Conservation (phyloP, 2,113 vertebrate genomes). For the Platanista minor region DNA sequence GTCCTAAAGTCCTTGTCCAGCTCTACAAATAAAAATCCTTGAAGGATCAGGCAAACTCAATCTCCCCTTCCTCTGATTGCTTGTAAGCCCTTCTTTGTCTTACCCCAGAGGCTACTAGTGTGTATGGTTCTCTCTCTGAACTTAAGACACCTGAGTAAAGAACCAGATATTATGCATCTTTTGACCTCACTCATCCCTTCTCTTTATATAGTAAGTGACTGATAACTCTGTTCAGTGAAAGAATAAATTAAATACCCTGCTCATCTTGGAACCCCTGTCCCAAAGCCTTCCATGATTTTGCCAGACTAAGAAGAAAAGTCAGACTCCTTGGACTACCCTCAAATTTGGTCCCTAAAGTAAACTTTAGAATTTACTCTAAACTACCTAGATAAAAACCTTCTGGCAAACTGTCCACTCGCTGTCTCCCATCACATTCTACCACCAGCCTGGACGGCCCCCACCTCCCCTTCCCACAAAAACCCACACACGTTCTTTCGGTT, state of each 20-base stretch:
- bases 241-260: neutral
- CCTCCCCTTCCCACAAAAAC: neutral
- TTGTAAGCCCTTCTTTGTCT: neutral
- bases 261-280: neutral
- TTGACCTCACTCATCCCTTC: neutral
- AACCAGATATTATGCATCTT: neutral
- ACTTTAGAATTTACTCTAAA: neutral
- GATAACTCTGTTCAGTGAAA: neutral
- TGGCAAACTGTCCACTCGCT: neutral
- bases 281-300: neutral
- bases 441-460: neutral
- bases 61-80: neutral
- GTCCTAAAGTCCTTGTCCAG: neutral
- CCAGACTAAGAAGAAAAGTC: neutral
- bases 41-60: neutral
- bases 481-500: neutral
- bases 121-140: neutral
- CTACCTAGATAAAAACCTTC: neutral
- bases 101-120: neutral
- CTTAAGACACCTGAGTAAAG: neutral
- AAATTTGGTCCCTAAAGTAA: neutral
- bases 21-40: conserved; percentile 16
- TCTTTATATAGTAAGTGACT: neutral
- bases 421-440: neutral
- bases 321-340: neutral